These are phyloP conservation scores for Cantharis flavilabris DNA, from an alignment of 2,888 invertebrate genomes.

Conservation along the genomic window DNA sequence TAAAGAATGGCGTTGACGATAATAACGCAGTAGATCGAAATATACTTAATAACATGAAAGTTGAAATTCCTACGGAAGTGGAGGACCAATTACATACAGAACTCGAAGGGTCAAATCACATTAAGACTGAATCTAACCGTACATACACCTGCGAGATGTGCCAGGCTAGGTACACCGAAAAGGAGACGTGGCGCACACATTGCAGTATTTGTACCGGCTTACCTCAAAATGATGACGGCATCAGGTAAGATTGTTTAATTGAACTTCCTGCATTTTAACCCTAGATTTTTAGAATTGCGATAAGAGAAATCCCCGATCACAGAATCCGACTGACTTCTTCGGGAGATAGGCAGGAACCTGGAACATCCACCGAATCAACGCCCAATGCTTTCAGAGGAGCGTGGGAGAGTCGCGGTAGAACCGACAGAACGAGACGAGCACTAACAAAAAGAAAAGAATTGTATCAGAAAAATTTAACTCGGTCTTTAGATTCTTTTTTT, in stretches of 20 bases:
- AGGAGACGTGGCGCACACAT: not conserved
- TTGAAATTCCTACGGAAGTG: not conserved
- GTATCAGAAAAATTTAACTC: not conserved
- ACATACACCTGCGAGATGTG: not conserved
- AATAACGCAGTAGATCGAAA: not conserved
- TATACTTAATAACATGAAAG: not conserved
- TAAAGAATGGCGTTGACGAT: not conserved
- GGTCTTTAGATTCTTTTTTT: conserved; percentile 18
- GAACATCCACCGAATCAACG: not conserved
- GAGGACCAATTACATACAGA: not conserved
- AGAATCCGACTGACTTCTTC: not conserved
- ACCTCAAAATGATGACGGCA: not conserved
- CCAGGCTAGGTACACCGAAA: not conserved
- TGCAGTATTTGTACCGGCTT: not conserved
- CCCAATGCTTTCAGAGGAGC: not conserved
- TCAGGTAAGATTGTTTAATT: not conserved
- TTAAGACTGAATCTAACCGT: not conserved
- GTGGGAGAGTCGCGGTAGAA: not conserved
- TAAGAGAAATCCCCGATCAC: not conserved
- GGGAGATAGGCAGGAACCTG: not conserved
- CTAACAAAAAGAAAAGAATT: not conserved
- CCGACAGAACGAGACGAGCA: not conserved
- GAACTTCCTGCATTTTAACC: not conserved
- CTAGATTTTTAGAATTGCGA: not conserved
- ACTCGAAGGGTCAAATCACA: not conserved